Evolutionary conservation across 64 coral and sea anemone species (phyloP).

Genomic region (Cladopsammia gracilis): DNA sequence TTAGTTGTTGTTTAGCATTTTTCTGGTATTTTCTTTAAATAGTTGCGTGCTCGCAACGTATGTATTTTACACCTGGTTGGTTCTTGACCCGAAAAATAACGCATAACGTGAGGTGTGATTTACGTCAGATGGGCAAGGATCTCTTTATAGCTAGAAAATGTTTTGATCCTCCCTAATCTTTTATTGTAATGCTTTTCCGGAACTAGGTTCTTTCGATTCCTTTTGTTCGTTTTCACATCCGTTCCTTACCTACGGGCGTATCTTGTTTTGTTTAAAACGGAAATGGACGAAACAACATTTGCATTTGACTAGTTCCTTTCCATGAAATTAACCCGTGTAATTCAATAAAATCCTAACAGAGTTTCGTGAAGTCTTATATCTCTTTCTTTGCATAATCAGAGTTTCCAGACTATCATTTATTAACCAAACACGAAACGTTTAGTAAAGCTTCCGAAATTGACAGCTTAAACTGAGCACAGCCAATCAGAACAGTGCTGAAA

Average conservation of each 20-base stretch:
- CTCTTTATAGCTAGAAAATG: neutral
- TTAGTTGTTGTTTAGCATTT: too few relatives aligned
- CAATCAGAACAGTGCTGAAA: neutral
- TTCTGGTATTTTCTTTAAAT: too few relatives aligned
- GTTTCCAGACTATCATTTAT: neutral
- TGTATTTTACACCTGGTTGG: too few relatives aligned
- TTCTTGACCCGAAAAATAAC: too few relatives aligned
- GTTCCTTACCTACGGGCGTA: neutral
- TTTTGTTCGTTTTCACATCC: neutral
- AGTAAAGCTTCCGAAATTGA: neutral
- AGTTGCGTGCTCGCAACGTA: too few relatives aligned
- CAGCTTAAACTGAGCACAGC: neutral
- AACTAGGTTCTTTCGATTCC: neutral
- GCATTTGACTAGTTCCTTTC: neutral
- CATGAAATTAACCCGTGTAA: neutral
- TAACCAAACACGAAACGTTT: neutral
- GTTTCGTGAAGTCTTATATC: neutral
- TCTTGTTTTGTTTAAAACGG: neutral
- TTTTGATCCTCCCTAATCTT: constrained; percentile 1
- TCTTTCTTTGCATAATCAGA: neutral
- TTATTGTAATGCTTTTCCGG: neutral
- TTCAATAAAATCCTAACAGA: neutral
- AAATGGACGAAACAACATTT: neutral
- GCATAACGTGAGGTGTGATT: neutral
- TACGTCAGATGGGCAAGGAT: neutral